A percentile compares a stretch with the other conserved stretches of the same genome.
phyloP scores from a whole-genome alignment of 2,797 vertebrate species.

The Acanthurus lineatus region DNA sequence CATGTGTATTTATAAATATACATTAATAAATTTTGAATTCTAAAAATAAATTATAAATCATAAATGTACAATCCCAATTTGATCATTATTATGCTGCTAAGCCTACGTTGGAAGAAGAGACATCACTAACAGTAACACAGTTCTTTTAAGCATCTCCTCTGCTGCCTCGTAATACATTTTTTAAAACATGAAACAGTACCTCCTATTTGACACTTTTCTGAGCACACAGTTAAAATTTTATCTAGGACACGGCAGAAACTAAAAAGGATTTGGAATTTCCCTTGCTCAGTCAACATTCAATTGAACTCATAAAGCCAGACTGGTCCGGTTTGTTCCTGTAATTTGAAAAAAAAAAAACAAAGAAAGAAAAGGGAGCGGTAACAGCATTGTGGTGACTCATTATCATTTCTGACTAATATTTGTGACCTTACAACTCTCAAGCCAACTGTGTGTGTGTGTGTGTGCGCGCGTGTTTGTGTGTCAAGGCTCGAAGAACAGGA shows the following conservation, averaged over 20 bases:
- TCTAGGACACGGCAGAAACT: neutral
- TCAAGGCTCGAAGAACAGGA: constrained; percentile 95
- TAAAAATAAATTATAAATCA: too few species aligned
- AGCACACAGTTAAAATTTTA: neutral
- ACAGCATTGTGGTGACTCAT: neutral
- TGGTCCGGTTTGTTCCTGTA: neutral
- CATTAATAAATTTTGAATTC: too few species aligned
- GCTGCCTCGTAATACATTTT: neutral
- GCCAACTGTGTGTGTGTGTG: too few species aligned
- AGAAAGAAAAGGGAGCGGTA: neutral
- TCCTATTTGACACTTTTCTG: neutral
- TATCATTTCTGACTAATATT: neutral
- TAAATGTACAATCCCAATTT: neutral
- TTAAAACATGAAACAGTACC: neutral
- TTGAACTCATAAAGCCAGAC: neutral
- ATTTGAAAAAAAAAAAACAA: neutral
- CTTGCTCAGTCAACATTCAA: neutral
- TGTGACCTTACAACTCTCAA: neutral
- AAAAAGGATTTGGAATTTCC: neutral
- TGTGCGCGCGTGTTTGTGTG: neutral
- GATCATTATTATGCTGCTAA: neutral
- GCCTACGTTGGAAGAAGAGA: neutral
- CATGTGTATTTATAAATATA: neutral
- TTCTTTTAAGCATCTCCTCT: neutral
- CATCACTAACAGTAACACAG: neutral